Percentiles rank a stretch among this genome's conserved stretches.
Conservation (phyloP, 2,888 invertebrate species). For the Thumatha senex region DNA sequence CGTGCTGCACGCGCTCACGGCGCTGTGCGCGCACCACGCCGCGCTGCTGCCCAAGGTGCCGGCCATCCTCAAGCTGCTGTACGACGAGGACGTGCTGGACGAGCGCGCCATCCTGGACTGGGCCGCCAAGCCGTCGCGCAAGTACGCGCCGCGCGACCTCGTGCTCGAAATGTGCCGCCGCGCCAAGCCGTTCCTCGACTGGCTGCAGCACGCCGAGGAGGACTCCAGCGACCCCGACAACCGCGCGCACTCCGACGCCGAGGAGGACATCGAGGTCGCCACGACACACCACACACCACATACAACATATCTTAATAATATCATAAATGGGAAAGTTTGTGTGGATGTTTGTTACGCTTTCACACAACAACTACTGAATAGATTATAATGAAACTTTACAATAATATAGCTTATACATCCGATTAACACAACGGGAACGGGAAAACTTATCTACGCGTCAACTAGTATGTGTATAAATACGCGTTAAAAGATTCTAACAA, state of each 20-base stretch:
- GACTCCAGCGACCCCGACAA: slow-evolving; percentile 91
- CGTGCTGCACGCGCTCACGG: slow-evolving; percentile 96
- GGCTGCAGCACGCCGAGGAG: slow-evolving; percentile 98
- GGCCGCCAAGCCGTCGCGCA: slow-evolving; percentile 97
- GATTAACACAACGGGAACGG: no score
- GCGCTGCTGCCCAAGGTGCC: slow-evolving; percentile 89
- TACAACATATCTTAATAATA: no score
- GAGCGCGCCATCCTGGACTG: slow-evolving; percentile 97
- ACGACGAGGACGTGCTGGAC: slow-evolving; percentile 97
- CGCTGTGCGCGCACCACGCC: slow-evolving; percentile 92
- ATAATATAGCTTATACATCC: no score
- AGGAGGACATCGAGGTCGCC: slow-evolving; percentile 87
- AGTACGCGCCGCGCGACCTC: slow-evolving; percentile 95
- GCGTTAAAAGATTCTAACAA: no score
- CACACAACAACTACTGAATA: no score
- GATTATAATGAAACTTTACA: no score
- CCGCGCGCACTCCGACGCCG: slow-evolving; percentile 80
- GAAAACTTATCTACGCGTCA: no score
- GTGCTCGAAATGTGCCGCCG: slow-evolving; percentile 95
- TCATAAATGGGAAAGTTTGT: no score
- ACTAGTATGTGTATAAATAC: no score
- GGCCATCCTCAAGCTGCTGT: slow-evolving; percentile 85
- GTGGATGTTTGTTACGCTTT: no score
- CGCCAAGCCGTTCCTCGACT: slow-evolving; percentile 96
- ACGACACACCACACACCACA: no score